Base-by-base conservation (phyloP, 2,797 vertebrate genomes). In the Margarornis squamiger region DNA sequence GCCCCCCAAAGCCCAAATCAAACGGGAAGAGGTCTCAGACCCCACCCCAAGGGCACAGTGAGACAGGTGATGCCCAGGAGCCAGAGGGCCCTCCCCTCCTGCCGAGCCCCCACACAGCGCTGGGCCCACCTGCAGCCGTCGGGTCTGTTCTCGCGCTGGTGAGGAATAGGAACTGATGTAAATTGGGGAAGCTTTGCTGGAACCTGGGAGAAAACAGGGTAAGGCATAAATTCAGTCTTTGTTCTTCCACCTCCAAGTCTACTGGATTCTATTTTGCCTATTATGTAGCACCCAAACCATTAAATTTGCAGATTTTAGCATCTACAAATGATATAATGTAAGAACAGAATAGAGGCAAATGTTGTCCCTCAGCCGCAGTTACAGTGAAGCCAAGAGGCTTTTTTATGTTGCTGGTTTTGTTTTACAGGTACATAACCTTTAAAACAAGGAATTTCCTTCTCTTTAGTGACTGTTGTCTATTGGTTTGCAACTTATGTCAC, bases 141-240 rank as follows among this genome's bases (percentile, higher is more conserved):
- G 98, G 84, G 98, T 98, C 93, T 99, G 99, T 81, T 99, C 99
- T 98, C 99, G 98, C 90, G 98, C 99, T 94, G 99, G 99, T 79
- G 99, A 99, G 68, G 99, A 98, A 93, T 99, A 99, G 21, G 99
- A 99, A 96, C 99, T 99, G 94, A 99, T 99, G 97, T 99, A 99
- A 98, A 99, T 99, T 41, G 99, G 98, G 92, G 99, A 98, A 51
- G 98, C 98, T 97, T 99, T 99, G 96, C 98, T 99, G 97, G 99
- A 99, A 97, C 99, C 99, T 99, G 97, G 46, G 86, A 96, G 93
- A 94, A 97, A 96, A 97, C 46, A 86, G 70, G 78, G 78, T 6
- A 66, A 38, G 48, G 66, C 21, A 46, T 36, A 27, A 92, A 39
- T 10, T 73, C 62, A 65, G 66, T 49, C 81, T 49, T 92, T 74